Evolutionary conservation across 2,797 vertebrate genomes (phyloP).

Genomic region (Molossus alvarezi): DNA sequence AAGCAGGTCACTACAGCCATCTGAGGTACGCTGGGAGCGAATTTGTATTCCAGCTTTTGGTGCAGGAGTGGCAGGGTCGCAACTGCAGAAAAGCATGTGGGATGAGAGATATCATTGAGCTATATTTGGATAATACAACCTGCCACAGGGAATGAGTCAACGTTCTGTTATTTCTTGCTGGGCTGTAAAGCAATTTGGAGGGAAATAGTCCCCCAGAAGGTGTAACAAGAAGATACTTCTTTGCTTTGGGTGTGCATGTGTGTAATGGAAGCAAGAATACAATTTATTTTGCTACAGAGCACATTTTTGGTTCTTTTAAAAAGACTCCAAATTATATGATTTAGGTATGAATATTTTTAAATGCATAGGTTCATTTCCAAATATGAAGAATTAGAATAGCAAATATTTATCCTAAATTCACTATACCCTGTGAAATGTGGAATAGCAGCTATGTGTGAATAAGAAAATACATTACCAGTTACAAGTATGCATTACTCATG

Average conservation of each 20-base stretch:
- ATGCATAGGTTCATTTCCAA: slow-evolving; percentile 33
- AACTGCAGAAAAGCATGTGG: background rate
- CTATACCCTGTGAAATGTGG: background rate
- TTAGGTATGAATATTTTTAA: slow-evolving; percentile 69
- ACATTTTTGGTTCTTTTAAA: slow-evolving; percentile 49
- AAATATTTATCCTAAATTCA: slow-evolving; percentile 60
- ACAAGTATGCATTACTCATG: background rate
- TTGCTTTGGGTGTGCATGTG: background rate
- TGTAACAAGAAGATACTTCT: slow-evolving; percentile 51
- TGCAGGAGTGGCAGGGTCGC: background rate
- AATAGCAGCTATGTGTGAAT: background rate
- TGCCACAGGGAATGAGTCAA: slow-evolving; percentile 38
- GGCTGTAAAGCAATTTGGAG: slow-evolving; percentile 63
- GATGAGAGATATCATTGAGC: background rate
- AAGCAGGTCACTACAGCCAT: background rate
- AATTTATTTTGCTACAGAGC: background rate
- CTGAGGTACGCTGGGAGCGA: background rate
- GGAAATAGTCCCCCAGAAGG: background rate
- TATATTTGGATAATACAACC: background rate
- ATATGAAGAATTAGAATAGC: slow-evolving; percentile 23
- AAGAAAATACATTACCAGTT: background rate
- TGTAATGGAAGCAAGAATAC: slow-evolving; percentile 52
- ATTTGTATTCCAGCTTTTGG: background rate
- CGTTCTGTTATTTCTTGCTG: slow-evolving; percentile 10
- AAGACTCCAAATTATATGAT: slow-evolving; percentile 3